A percentile compares a stretch with the other conserved stretches of the same genome.
Evolutionary conservation across 2,113 vertebrate genomes (phyloP).

Genomic region (Gymnarchus niloticus): DNA sequence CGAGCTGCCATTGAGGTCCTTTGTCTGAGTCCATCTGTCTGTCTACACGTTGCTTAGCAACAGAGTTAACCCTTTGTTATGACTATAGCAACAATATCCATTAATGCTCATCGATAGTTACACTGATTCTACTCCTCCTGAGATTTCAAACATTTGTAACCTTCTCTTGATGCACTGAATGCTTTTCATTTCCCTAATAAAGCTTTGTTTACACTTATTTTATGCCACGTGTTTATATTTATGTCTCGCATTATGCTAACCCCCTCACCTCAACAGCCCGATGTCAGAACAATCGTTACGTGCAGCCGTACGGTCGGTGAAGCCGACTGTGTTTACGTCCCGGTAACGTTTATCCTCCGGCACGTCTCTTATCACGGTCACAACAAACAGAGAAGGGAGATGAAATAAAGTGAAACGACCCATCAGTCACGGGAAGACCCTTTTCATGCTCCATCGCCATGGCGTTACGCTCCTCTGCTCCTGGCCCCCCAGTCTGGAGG

Average conservation of each 20-base stretch:
- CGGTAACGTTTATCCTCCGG: not conserved
- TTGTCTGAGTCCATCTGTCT: conserved; percentile 13
- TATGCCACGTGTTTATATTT: not conserved
- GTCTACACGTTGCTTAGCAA: not conserved
- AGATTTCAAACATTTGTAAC: not conserved
- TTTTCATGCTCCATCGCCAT: not conserved
- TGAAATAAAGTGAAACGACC: not conserved
- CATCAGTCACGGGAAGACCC: not conserved
- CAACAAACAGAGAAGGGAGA: not conserved
- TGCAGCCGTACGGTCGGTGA: not conserved
- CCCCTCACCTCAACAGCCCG: not conserved
- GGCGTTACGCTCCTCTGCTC: not conserved
- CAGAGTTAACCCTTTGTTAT: not conserved
- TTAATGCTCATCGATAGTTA: not conserved
- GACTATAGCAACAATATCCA: no score
- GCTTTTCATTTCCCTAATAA: no score
- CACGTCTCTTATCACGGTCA: not conserved
- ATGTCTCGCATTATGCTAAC: no score
- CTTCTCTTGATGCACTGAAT: no score
- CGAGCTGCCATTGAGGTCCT: not conserved
- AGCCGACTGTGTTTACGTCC: not conserved
- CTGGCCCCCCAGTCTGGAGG: not conserved
- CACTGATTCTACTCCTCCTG: not conserved
- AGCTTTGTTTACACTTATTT: not conserved
- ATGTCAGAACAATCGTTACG: not conserved